Evolutionary conservation across 2,113 vertebrate genomes (phyloP), one percentile per base, ranked within the genome.

Genomic region (Oreochromis aureus): DNA sequence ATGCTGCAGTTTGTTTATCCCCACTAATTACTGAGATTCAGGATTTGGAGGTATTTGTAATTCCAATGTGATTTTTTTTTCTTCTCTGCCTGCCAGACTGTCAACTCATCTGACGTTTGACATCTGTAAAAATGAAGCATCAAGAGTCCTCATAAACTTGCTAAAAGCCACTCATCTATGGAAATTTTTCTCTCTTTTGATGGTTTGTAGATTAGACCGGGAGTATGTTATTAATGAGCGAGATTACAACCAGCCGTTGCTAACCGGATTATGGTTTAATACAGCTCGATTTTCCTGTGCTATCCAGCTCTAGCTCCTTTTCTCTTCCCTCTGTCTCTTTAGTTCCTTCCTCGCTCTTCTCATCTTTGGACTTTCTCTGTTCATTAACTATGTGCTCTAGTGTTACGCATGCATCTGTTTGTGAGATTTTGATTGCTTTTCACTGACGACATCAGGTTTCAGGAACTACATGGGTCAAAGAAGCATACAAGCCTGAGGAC

Each of bases 231-330:
- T 92, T 94, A 95, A 96, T 95, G 93, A 94, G 87, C 30, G 24
- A 92, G 91, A 95, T 96, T 96, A 95, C 92, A 94, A 84, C 83
- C 90, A 89, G 85, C 89, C 89, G 55, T 92, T 78, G 27, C 94
- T 95, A 95, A 96, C 90, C 46, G 89, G 95, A 96, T 96, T 95
- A 95, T 41, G 55, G 80, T 87, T 94, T 90, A 91, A 95, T 93
- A 88, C 89, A 59, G 88, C 89, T 91, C 83, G 83, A 86, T 93
- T 94, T 93, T 85, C 76, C 83, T 76, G 24, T 27, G 55, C 87
- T 80, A 79, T 83, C 90, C 85, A 82, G n/a, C 78, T 56, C 80
- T 44, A 39, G 78, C 79, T 71, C 80, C 46, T 73, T 80, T 81
- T 80, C 27, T 81, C 12, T 82, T 55, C 48, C 73, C 44, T 63